Evolutionary conservation across 2,113 vertebrate species (phyloP), one percentile per base, ranked within the genome.

Genomic region (Crypturellus undulatus): DNA sequence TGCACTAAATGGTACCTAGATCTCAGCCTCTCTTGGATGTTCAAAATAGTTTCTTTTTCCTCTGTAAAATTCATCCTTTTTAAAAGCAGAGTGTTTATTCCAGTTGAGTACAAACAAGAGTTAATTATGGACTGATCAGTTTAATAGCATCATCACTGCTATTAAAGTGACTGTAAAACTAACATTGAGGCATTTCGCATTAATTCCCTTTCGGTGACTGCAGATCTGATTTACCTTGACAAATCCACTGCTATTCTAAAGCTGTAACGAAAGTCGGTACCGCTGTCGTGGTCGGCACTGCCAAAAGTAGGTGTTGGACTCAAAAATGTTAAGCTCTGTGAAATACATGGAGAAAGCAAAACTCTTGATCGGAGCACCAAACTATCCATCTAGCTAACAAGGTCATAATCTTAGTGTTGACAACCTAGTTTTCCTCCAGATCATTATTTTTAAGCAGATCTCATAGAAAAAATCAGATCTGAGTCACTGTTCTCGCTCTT

Each of bases 171-270:
- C 84, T 77, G 79, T 70, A 91, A 91, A 93, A 73, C 78, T 77
- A 92, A 70, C 79, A 89, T 84, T 59, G n/a, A 49, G 49, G 67
- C 63, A 89, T 77, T 79, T 87, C 84, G 67, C 79, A 78, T 80
- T 80, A 87, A 83, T 87, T 94, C 89, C 56, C 82, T n/a, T 58
- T 30, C 68, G n/a, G 60, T 1, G 7, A 38, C 76, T 85, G 45
- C 84, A 73, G 68, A 85, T 56, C 71, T 88, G 94, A 87, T 92
- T 54, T 92, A 67, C 40, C 75, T 60, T 0, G 0, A 78, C 73
- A 86, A 90, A 91, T 75, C 70, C 62, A 42, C 28, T 28, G 51
- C 65, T 47, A 6, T 1, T 24, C 49, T 75, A 73, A 52, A 7
- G 40, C 4, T 32, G 59, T 49, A 68, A 71, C 34, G 36, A 43